Evolutionary conservation across 2,888 invertebrate species (phyloP), one percentile per base, ranked within the genome.

Genomic region (Oscheius sp.): DNA sequence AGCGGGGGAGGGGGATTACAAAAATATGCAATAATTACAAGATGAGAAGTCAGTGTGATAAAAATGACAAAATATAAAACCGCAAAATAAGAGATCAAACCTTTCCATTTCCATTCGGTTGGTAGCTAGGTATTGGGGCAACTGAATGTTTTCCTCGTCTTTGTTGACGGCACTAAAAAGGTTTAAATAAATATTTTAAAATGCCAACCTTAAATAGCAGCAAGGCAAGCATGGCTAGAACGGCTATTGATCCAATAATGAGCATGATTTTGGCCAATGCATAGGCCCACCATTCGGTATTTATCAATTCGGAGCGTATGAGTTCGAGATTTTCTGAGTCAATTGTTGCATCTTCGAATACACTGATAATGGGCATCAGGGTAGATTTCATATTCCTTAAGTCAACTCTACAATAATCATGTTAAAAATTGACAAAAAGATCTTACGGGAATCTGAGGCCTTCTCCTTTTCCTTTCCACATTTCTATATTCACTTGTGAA

Each of bases 401-500:
- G 55, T 80, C 76, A 15, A 76, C 70, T 34, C 79, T 80, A 58
- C 25, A 64, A 64, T 10, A 2, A 2, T 8, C 15, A 33, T n/a
- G n/a, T 4, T 57, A 23, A 4, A 25, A 61, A 3, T 42, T 8
- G 17, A 15, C 2, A 55, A 65, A 50, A 12, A 55, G 63, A 46
- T 77, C 84, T 71, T 58, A 85, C 84, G 83, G 82, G 58, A 84
- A 73, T 5, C 75, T 69, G 25, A 84, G 58, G 69, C 83, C 82
- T 42, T 76, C 75, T 66, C 82, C 82, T 42, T 76, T 76, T 52
- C 85, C 85, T 57, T 80, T 81, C 85, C 85, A 85, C 84, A 85
- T 84, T 55, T 82, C 82, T 34, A 81, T 64, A 61, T 82, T 80
- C 39, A 81, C 74, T 65, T 80, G 80, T 8, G 79, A 73, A 3